phyloP scores from a whole-genome alignment of 2,888 invertebrate species.

The Drosophila colorata region DNA sequence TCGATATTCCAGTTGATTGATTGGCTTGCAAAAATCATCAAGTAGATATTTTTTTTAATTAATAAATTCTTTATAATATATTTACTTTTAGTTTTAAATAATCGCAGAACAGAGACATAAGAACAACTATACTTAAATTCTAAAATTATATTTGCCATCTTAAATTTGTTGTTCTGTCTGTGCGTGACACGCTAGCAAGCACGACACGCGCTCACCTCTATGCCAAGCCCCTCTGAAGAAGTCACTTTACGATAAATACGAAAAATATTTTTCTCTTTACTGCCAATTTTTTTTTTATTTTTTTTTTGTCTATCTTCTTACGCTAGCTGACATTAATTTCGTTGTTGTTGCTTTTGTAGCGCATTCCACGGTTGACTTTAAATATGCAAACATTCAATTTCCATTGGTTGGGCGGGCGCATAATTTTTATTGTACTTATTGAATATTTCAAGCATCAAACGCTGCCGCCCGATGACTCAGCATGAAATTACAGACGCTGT shows the following conservation, averaged over 20 bases:
- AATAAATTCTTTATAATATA: no score
- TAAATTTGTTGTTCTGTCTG: background rate
- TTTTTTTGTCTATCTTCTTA: background rate
- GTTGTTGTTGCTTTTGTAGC: slow-evolving; percentile 44
- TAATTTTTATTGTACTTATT: slow-evolving; percentile 80
- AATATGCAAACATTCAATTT: slow-evolving; percentile 81
- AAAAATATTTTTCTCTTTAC: slow-evolving; percentile 13
- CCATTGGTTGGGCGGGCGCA: slow-evolving; percentile 38
- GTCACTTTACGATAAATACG: slow-evolving; percentile 11
- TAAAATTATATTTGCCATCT: no score
- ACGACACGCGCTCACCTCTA: slow-evolving; percentile 15
- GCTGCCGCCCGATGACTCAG: slow-evolving; percentile 65
- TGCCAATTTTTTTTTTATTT: background rate
- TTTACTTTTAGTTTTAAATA: no score
- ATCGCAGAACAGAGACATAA: no score
- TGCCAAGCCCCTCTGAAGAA: background rate
- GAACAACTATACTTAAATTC: no score
- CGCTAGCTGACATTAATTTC: slow-evolving; percentile 16
- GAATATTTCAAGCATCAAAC: slow-evolving; percentile 77
- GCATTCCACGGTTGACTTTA: slow-evolving; percentile 71
- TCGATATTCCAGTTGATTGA: no score
- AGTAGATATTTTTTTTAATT: no score
- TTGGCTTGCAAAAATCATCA: no score
- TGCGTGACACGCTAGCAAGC: background rate
- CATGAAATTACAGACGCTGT: slow-evolving; percentile 37